phyloP scores from a whole-genome alignment of 2,113 vertebrate genomes.

The Phalacrocorax brasilianus region DNA sequence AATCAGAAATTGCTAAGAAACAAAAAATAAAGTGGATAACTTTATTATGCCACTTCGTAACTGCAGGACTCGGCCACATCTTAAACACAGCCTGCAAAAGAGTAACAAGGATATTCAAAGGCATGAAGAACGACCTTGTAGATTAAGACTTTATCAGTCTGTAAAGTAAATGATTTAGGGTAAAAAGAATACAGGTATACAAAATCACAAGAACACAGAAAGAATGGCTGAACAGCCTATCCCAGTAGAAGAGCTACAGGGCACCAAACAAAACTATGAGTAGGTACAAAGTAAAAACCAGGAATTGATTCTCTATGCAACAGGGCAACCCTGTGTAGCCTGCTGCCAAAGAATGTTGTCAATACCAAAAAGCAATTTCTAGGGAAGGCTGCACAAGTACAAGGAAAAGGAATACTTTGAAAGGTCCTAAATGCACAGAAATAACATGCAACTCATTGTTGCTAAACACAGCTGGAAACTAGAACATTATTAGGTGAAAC shows the following conservation, averaged over 20 bases:
- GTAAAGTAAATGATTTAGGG: background rate
- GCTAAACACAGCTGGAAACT: background rate
- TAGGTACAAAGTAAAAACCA: background rate
- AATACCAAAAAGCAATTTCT: accelerated
- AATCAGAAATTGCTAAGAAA: background rate
- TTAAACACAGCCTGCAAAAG: background rate
- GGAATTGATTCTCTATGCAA: background rate
- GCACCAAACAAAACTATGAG: background rate
- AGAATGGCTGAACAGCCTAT: background rate
- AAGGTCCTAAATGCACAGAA: background rate
- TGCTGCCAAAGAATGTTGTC: background rate
- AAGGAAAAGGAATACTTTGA: background rate
- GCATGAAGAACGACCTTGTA: background rate
- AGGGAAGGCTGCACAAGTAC: background rate
- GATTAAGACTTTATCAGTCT: background rate
- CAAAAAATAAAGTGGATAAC: background rate
- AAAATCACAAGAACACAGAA: background rate
- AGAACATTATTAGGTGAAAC: background rate
- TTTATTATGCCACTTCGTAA: background rate
- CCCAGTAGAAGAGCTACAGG: background rate
- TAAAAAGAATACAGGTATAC: background rate
- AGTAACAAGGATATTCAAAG: background rate
- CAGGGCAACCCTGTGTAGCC: background rate
- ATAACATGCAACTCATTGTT: background rate
- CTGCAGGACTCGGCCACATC: background rate